Percentiles rank a stretch among this genome's conserved stretches.
These are phyloP conservation scores for Montipora sp. DNA, from an alignment of 64 coral and sea anemone species.

Conservation along the genomic window DNA sequence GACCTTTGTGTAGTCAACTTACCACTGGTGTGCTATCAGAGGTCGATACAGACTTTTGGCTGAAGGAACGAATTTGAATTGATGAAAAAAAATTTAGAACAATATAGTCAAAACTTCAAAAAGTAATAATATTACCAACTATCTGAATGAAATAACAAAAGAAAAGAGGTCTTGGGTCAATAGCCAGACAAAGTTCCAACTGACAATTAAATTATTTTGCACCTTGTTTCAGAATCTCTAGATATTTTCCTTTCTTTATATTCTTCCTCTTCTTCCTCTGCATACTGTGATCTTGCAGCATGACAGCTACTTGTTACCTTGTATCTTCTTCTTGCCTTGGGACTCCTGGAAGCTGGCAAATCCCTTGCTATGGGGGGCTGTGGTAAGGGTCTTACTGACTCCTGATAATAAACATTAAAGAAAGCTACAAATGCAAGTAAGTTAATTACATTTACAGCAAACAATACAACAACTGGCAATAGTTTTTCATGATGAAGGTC, in stretches of 20 bases:
- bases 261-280: slow-evolving; percentile 74
- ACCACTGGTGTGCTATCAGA: slow-evolving; percentile 23
- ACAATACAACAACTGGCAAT: too few species aligned
- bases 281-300: slow-evolving; percentile 53
- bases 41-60: slow-evolving; percentile 20
- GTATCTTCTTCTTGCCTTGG: slow-evolving; percentile 75
- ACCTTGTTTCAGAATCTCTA: slow-evolving; percentile 83
- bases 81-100: neutral
- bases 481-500: too few species aligned
- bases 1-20: neutral
- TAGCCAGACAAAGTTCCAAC: too few species aligned
- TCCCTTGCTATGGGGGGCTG: slow-evolving; percentile 41
- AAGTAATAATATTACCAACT: neutral
- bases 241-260: slow-evolving; percentile 62
- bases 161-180: neutral
- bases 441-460: too few species aligned
- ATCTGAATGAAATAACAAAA: neutral
- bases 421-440: neutral
- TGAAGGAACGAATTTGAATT: neutral
- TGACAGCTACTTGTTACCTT: slow-evolving; percentile 58
- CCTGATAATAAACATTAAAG: neutral
- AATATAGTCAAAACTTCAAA: neutral
- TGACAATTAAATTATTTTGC: neutral
- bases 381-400: slow-evolving; percentile 22
- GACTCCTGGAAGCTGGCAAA: slow-evolving; percentile 77